phyloP scores from a whole-genome alignment of 2,888 invertebrate species.

The Netelia inedita region DNA sequence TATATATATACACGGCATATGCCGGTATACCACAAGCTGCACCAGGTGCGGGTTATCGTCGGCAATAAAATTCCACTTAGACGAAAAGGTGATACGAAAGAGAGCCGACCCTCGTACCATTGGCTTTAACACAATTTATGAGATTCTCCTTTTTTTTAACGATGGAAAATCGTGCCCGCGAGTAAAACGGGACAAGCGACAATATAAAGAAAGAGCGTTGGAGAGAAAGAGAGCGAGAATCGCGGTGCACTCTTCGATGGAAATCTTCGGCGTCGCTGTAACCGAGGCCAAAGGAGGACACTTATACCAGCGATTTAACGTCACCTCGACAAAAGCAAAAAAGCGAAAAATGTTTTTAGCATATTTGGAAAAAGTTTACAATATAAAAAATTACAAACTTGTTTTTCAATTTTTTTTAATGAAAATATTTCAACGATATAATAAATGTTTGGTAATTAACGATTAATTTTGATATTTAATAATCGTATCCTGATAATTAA shows the following conservation, averaged over 20 bases:
- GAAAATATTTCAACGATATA: too few relatives aligned
- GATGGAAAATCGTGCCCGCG: conserved; percentile 14
- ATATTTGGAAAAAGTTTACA: neutral
- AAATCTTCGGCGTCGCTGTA: conserved; percentile 13
- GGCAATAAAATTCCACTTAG: conserved; percentile 70
- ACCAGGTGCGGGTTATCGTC: conserved; percentile 66
- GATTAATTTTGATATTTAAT: too few relatives aligned
- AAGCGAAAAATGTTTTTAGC: neutral
- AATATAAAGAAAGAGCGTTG: neutral
- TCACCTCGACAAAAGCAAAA: conserved; percentile 11
- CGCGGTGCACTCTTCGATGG: neutral
- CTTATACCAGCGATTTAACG: conserved; percentile 58
- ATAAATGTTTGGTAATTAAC: too few relatives aligned
- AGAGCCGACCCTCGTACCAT: conserved; percentile 25
- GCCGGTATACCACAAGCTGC: conserved; percentile 34
- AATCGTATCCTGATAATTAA: too few relatives aligned
- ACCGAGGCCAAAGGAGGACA: conserved; percentile 4
- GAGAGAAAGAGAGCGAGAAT: neutral
- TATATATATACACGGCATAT: conserved; percentile 20
- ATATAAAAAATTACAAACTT: too few relatives aligned
- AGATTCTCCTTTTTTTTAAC: conserved; percentile 23
- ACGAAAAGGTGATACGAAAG: conserved; percentile 55
- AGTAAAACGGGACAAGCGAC: neutral
- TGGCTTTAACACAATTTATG: conserved; percentile 40
- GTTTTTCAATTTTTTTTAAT: too few relatives aligned